A percentile compares a stretch with the other conserved stretches of the same genome.
phyloP scores from a whole-genome alignment of 2,888 invertebrate species.

The Margaritifera margaritifera region DNA sequence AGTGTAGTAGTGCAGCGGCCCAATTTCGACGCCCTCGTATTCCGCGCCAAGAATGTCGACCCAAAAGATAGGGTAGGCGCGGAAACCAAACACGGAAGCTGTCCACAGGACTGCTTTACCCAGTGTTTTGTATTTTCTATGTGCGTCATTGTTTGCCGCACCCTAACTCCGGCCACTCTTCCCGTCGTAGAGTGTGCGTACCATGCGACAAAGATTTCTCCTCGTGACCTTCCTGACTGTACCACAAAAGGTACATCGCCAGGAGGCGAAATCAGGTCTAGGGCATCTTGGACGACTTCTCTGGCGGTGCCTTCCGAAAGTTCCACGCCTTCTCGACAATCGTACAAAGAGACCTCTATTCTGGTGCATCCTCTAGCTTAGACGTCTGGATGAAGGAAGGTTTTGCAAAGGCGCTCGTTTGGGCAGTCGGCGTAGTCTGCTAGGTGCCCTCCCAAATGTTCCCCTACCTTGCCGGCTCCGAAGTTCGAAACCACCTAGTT shows the following conservation, averaged over 20 bases:
- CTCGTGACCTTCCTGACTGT: not conserved
- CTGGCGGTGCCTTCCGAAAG: slow-evolving; percentile 2
- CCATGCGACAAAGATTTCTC: not conserved
- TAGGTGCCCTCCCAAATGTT: slow-evolving; percentile 5
- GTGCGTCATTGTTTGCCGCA: not conserved
- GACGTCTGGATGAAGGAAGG: slow-evolving; percentile 2
- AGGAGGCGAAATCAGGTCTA: not conserved
- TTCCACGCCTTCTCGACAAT: not conserved
- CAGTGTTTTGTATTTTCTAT: too few relatives aligned
- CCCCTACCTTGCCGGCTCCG: slow-evolving; percentile 6
- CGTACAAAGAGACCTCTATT: slow-evolving; percentile 2
- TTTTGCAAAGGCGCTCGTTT: too few relatives aligned
- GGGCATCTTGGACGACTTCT: slow-evolving; percentile 1
- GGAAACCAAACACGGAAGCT: not conserved
- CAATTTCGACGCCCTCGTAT: not conserved
- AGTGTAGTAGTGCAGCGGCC: slow-evolving; percentile 3
- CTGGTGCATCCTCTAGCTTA: not conserved
- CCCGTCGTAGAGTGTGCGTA: not conserved
- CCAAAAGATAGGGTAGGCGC: slow-evolving; percentile 3
- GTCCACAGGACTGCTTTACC: not conserved
- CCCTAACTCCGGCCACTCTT: not conserved
- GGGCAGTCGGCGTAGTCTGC: slow-evolving; percentile 8
- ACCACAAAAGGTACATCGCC: not conserved
- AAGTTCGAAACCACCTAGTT: slow-evolving; percentile 13
- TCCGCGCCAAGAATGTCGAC: slow-evolving; percentile 3